Base-by-base conservation (phyloP, 2,797 vertebrate species). In the Phrynocephalus guinanensis region DNA sequence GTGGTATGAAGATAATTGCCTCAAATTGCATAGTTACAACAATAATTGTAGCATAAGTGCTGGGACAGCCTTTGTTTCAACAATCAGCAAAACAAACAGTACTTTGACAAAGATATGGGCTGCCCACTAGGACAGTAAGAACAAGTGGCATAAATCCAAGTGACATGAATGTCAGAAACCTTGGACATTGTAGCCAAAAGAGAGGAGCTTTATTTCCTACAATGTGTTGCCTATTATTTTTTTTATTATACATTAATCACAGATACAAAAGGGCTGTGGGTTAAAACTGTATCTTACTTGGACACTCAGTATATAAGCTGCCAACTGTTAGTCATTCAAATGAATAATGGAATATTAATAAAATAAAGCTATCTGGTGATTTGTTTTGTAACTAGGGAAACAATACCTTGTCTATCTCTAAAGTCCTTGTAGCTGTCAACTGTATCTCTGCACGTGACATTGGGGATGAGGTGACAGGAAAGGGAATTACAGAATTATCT, bases 171-270 rank as follows among this genome's bases (percentile, higher is more conserved):
- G 38, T 88, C 24, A 82, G n/a, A 67, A 85, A 33, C 63, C 4
- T 24, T 82, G 20, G 28, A 68, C 79, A 24, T 13, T 84, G 63
- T 85, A 86, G 50, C 22, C 68, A 81, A 88, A 6, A 66, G 60
- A 83, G 1, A 80, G 79, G 15, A 11, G 20, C 1, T 79, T 11
- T n/a, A 66, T 87, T 89, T 22, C 1, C 6, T n/a, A 77, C 52
- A 83, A 5, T 66, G 2, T 3, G 1, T 81, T 30, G 30, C 72
- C 86, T 4, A 82, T 89, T 84, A 33, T 67, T 2, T 80, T n/a
- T 11, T 92, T 87, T 83, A 71, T 82, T 66, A 80, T 60, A 83
- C 67, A 88, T 89, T 90, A 80, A 82, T 88, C 30, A 11, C 78
- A 56, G 68, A 56, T 50, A n/a, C 60, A 86, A 6, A 5, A 50